A percentile compares a stretch with the other conserved stretches of the same genome.
Evolutionary conservation across 2,888 invertebrate genomes (phyloP).

Genomic region (Aporophyla nigra): DNA sequence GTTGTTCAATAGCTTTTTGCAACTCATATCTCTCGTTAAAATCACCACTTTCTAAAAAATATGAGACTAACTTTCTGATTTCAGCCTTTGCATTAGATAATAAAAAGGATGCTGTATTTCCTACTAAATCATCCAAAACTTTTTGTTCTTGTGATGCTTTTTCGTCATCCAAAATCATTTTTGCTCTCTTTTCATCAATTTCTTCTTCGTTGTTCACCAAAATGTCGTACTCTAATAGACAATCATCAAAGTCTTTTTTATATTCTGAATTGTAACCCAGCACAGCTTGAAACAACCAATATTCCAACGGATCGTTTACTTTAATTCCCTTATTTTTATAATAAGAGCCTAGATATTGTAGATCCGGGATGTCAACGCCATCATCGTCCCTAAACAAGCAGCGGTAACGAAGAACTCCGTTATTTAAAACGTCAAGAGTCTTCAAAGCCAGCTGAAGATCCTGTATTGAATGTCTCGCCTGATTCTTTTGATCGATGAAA

Average conservation of each 20-base stretch:
- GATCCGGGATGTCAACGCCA: conserved; percentile 62
- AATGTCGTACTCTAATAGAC: conserved; percentile 57
- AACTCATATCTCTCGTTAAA: conserved; percentile 28
- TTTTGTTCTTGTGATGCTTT: conserved; percentile 54
- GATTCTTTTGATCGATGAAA: conserved; percentile 70
- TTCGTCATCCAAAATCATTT: conserved; percentile 74
- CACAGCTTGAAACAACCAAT: conserved; percentile 78
- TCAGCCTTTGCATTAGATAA: conserved; percentile 63
- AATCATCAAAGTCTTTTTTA: conserved; percentile 52
- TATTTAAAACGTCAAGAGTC: conserved; percentile 72
- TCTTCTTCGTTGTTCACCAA: conserved; percentile 43
- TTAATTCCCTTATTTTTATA: conserved; percentile 58
- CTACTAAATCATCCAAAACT: conserved; percentile 33
- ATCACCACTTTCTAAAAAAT: conserved; percentile 44
- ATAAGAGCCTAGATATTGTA: conserved; percentile 62
- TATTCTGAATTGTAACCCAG: conserved; percentile 51
- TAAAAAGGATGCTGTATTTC: conserved; percentile 67
- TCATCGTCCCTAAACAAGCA: conserved; percentile 40
- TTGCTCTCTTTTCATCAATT: conserved; percentile 68
- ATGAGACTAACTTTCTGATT: conserved; percentile 63
- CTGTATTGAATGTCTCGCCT: conserved; percentile 66
- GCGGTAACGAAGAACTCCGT: conserved; percentile 73
- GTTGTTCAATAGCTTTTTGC: conserved; percentile 53
- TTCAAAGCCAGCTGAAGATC: conserved; percentile 71
- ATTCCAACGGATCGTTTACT: conserved; percentile 68